These are phyloP conservation scores for Carcina quercana DNA, from an alignment of 2,888 invertebrate genomes.

Conservation along the genomic window DNA sequence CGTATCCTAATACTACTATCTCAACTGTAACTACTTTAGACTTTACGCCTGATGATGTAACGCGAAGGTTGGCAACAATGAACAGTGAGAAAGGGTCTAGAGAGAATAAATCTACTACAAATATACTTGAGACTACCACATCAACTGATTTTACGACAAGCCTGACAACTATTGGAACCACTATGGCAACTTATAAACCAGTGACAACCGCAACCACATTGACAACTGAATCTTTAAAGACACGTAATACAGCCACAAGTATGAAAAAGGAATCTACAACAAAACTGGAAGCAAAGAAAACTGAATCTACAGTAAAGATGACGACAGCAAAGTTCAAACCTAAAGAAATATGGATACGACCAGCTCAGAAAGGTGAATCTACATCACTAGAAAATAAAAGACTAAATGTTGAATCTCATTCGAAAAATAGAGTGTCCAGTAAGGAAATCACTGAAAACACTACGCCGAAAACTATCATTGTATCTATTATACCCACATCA, in stretches of 20 bases:
- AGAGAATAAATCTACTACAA: too few relatives aligned
- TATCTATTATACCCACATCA: constrained; percentile 66
- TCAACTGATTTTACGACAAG: constrained; percentile 8
- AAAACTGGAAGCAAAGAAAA: constrained; percentile 34
- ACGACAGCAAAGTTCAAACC: constrained; percentile 56
- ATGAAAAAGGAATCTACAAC: constrained; percentile 20
- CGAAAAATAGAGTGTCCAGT: constrained; percentile 35
- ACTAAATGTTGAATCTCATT: constrained; percentile 33
- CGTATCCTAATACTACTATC: constrained; percentile 8
- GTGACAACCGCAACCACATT: constrained; percentile 1
- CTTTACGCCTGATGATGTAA: too few relatives aligned
- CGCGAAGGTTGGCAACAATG: too few relatives aligned
- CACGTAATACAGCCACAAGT: constrained; percentile 6
- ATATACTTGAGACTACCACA: constrained; percentile 7
- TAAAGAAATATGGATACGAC: constrained; percentile 69
- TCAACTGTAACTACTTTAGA: too few relatives aligned
- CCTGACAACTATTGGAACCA: constrained; percentile 7
- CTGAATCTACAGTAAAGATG: constrained; percentile 36
- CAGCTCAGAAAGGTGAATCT: constrained; percentile 67
- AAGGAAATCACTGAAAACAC: constrained; percentile 43
- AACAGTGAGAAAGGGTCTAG: constrained; percentile 8
- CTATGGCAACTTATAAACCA: constrained; percentile 6
- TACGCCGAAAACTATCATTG: constrained; percentile 63
- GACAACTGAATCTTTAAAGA: constrained; percentile 4
- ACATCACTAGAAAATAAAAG: constrained; percentile 40